Evolutionary conservation across 2,113 vertebrate species (phyloP).

Genomic region (Hiodon alosoides): DNA sequence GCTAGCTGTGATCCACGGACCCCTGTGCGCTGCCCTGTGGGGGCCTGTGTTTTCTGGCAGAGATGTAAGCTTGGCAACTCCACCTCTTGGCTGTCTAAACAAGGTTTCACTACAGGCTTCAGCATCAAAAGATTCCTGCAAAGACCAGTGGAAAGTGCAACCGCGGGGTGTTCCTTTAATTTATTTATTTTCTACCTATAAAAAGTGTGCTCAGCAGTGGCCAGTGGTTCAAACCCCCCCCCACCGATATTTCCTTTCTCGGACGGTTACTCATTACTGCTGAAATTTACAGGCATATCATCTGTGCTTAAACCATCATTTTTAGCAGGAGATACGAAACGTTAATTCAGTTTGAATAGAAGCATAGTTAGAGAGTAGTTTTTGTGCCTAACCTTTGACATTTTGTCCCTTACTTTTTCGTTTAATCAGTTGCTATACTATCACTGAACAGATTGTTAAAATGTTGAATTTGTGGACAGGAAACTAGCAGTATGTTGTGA

Average conservation of each 20-base stretch:
- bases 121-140: conserved; percentile 72
- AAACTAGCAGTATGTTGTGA: no score
- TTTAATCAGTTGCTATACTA: background rate
- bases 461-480: no score
- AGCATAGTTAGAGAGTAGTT: background rate
- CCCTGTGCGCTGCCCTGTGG: conserved; percentile 60
- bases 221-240: background rate
- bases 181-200: conserved; percentile 53
- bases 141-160: conserved; percentile 59
- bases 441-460: background rate
- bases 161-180: conserved; percentile 62
- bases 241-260: background rate
- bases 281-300: conserved; percentile 20
- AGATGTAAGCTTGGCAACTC: conserved; percentile 73
- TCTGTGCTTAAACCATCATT: background rate
- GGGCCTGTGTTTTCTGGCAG: conserved; percentile 71
- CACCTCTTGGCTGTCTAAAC: conserved; percentile 77
- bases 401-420: background rate
- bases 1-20: conserved; percentile 69
- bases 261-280: conserved; percentile 26
- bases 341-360: background rate
- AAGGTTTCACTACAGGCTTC: conserved; percentile 73
- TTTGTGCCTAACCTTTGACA: no score
- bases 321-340: conserved; percentile 1
- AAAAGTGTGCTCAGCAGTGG: conserved; percentile 43